Conservation (phyloP, 2,888 invertebrate species). For the Psylliodes chrysocephalus region DNA sequence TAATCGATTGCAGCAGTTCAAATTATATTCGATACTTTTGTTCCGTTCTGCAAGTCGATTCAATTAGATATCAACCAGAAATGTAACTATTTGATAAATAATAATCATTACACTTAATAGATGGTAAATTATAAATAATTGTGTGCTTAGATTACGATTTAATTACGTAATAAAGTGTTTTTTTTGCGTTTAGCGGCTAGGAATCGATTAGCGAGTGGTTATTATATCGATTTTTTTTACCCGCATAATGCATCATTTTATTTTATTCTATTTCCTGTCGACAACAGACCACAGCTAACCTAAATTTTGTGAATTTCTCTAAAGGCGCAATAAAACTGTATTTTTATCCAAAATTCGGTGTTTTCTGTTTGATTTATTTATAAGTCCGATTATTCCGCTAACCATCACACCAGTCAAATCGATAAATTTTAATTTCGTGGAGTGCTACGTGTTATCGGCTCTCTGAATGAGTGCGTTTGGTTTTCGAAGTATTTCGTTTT, state of each 20-base stretch:
- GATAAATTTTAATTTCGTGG: background rate
- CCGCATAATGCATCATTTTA: background rate
- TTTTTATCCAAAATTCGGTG: background rate
- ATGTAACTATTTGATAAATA: too few relatives aligned
- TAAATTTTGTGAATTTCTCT: background rate
- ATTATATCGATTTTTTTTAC: background rate
- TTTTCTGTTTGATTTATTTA: background rate
- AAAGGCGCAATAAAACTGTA: constrained; percentile 10
- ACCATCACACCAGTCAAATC: too few relatives aligned
- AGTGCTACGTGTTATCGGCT: background rate
- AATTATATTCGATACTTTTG: too few relatives aligned
- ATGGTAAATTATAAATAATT: too few relatives aligned
- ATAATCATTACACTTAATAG: background rate
- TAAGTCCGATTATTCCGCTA: too few relatives aligned
- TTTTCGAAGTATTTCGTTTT: background rate
- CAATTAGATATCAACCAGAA: too few relatives aligned
- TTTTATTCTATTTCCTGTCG: background rate
- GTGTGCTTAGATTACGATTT: too few relatives aligned
- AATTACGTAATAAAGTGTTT: too few relatives aligned
- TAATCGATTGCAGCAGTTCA: too few relatives aligned
- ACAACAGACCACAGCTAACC: constrained; percentile 14
- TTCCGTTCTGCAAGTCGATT: too few relatives aligned
- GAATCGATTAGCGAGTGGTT: background rate
- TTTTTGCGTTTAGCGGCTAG: too few relatives aligned
- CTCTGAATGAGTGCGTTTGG: constrained; percentile 17